Evolutionary conservation across 2,888 invertebrate species (phyloP).

Genomic region (Microplitis deprimator): DNA sequence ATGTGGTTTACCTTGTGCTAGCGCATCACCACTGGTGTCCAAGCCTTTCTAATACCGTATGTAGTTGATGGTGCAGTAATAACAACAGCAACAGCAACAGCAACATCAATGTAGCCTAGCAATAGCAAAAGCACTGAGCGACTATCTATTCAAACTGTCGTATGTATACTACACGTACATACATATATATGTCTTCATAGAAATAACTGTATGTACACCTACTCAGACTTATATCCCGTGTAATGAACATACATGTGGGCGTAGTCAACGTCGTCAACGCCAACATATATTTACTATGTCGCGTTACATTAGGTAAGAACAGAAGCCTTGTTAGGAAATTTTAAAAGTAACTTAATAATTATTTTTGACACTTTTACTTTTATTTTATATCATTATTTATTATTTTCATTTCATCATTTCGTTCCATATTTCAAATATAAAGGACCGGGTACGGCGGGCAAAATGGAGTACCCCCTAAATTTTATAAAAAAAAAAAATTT

Average conservation of each 20-base stretch:
- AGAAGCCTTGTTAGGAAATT: conserved; percentile 38
- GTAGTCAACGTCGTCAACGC: conserved; percentile 48
- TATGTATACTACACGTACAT: conserved; percentile 14
- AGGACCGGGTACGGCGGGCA: too few relatives aligned
- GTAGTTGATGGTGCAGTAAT: conserved; percentile 33
- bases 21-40: conserved; percentile 49
- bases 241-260: conserved; percentile 53
- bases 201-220: conserved; percentile 43
- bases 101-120: background rate
- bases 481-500: too few relatives aligned
- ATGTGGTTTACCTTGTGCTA: conserved; percentile 68
- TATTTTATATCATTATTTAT: background rate
- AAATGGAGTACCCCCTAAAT: too few relatives aligned
- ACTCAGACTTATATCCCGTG: conserved; percentile 36
- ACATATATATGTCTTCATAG: conserved; percentile 12
- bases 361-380: conserved; percentile 2
- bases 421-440: too few relatives aligned
- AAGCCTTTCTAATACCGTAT: conserved; percentile 65
- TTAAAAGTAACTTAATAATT: conserved; percentile 22
- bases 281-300: conserved; percentile 27
- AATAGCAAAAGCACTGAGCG: background rate
- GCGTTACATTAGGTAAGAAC: conserved; percentile 36
- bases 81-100: background rate
- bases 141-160: conserved; percentile 9
- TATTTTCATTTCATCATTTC: background rate